Evolutionary conservation across 2,888 invertebrate species (phyloP).

Genomic region (Chalcis sispes): DNA sequence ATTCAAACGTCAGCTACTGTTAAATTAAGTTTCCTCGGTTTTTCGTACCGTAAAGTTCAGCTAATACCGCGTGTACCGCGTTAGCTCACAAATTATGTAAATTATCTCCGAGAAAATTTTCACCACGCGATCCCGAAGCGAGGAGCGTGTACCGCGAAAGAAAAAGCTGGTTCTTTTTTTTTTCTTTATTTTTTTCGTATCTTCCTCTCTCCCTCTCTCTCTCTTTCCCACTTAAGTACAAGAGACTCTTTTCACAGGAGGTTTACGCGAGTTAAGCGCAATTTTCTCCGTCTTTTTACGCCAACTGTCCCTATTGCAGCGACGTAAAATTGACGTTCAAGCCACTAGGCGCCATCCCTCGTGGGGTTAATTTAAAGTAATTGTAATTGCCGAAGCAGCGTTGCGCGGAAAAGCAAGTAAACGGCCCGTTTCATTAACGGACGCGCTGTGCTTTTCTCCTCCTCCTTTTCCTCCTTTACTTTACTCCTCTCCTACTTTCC

Average conservation of each 20-base stretch:
- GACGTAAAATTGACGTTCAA: constrained; percentile 30
- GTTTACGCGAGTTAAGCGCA: constrained; percentile 18
- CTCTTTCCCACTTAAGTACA: neutral
- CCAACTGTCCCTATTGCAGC: neutral
- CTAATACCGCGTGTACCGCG: constrained; percentile 7
- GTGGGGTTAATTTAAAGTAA: constrained; percentile 60
- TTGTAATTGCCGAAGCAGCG: constrained; percentile 27
- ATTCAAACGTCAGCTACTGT: neutral
- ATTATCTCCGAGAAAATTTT: constrained; percentile 22
- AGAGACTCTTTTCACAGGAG: neutral
- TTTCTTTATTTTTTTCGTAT: neutral
- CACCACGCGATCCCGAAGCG: constrained; percentile 1
- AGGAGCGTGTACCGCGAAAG: neutral
- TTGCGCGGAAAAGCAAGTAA: constrained; percentile 1
- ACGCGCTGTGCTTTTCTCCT: neutral
- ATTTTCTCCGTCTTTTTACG: constrained; percentile 19
- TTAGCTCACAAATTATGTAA: constrained; percentile 37
- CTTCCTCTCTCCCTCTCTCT: neutral
- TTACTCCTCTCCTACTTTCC: too few relatives aligned
- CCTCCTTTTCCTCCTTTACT: too few relatives aligned
- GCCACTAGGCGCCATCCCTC: too few relatives aligned
- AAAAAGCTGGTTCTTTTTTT: neutral
- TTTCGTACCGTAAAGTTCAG: constrained; percentile 18
- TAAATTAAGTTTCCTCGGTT: constrained; percentile 30
- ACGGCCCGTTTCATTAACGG: constrained; percentile 34